These are phyloP conservation scores for Netelia virgata DNA, from an alignment of 2,888 invertebrate species.

Conservation along the genomic window DNA sequence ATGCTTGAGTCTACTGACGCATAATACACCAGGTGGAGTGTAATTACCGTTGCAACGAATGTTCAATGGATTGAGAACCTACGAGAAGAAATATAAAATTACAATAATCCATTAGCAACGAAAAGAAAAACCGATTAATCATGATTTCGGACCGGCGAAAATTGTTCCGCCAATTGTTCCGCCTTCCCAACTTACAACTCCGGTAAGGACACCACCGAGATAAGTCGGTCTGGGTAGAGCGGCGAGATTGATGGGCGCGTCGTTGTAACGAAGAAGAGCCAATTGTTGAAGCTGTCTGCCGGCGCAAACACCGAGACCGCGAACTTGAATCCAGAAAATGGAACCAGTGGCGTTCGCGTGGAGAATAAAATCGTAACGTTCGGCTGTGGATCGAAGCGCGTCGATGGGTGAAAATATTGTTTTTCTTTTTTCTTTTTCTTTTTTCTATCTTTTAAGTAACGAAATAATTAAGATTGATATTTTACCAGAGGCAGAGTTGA, in stretches of 20 bases:
- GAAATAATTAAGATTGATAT: not conserved
- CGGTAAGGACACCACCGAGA: constrained; percentile 79
- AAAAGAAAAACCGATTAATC: not conserved
- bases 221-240: constrained; percentile 74
- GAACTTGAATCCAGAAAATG: constrained; percentile 96
- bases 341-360: constrained; percentile 89
- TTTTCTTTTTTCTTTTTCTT: too few species aligned
- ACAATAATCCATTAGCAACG: not conserved
- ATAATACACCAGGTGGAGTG: constrained; percentile 90
- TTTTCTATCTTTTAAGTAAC: not conserved
- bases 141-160: not conserved
- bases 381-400: constrained; percentile 87
- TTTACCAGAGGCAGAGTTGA: constrained; percentile 68
- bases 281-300: constrained; percentile 82
- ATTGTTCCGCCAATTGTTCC: too few species aligned
- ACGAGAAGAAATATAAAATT: constrained; percentile 1
- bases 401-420: constrained; percentile 70
- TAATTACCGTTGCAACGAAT: constrained; percentile 89
- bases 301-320: constrained; percentile 86
- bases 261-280: constrained; percentile 85
- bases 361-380: constrained; percentile 96
- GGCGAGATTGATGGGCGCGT: constrained; percentile 65
- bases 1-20: constrained; percentile 91
- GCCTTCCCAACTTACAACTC: constrained; percentile 78
- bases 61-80: constrained; percentile 92